These are phyloP conservation scores for Tetragnatha montana DNA, from an alignment of 2,888 invertebrate species.

Conservation along the genomic window DNA sequence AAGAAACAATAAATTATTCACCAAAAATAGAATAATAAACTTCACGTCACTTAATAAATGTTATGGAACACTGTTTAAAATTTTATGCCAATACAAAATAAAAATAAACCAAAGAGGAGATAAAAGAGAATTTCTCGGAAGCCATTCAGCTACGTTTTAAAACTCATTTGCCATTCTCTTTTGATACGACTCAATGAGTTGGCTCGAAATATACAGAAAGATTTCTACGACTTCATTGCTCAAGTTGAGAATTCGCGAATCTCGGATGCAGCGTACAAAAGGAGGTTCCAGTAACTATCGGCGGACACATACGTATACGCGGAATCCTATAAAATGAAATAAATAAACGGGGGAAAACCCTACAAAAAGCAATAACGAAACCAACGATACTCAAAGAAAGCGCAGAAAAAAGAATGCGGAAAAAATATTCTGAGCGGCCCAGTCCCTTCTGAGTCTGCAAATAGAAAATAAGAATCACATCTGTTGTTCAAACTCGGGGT, in stretches of 20 bases:
- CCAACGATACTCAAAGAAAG: constrained; percentile 25
- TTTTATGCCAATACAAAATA: no score
- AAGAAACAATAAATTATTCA: no score
- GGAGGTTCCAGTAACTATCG: constrained; percentile 17
- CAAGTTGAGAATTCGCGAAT: constrained; percentile 20
- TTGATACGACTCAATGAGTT: neutral
- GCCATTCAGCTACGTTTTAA: neutral
- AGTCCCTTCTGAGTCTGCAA: constrained; percentile 19
- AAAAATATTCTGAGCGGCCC: constrained; percentile 7
- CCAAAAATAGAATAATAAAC: no score
- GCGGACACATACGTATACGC: constrained; percentile 19
- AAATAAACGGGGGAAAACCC: constrained; percentile 10
- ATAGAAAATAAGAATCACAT: constrained; percentile 59
- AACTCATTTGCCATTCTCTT: neutral
- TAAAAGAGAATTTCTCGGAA: neutral
- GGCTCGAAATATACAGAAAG: neutral
- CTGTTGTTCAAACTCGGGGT: constrained; percentile 44
- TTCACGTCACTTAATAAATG: no score
- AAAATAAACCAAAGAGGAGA: neutral
- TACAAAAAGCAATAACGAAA: constrained; percentile 33
- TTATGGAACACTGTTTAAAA: no score
- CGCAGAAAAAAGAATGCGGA: constrained; percentile 13
- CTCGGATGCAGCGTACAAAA: constrained; percentile 17
- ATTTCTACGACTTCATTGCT: constrained; percentile 1
- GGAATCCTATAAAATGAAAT: constrained; percentile 32